Evolutionary conservation across 1,140 invertebrate genomes (phyloP), one percentile per base, ranked within the genome.

Genomic region (Drosophila sechellia): DNA sequence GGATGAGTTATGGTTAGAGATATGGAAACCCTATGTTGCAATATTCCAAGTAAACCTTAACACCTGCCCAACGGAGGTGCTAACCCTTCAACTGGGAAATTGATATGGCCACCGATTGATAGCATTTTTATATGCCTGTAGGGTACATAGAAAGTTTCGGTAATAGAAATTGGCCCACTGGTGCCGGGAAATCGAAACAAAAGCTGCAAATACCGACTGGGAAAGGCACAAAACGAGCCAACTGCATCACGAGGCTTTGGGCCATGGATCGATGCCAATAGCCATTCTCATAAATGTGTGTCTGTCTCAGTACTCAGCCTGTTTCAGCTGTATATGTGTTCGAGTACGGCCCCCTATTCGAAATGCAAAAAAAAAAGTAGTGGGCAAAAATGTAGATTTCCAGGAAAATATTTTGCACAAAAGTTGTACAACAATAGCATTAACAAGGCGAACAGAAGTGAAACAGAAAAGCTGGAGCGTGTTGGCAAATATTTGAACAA

Each of bases 401-500:
- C 58, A 53, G 53, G 56, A 69, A 75, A 86, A 83, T 86, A 86
- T 83, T 86, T 79, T 71, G 49, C 45, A 79, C 77, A 77, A 85
- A 85, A 81, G 73, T 86, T 85, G 78, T 80, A 57, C 69, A 84
- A 85, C 80, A 84, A 85, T 85, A 76, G 81, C 61, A 79, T 77
- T 84, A 73, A 84, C 57, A 78, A 59, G 57, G 39, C 34, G 34
- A 65, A 20, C 45, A 77, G 55, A 68, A 60, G 48, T 48, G 72
- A 61, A 64, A 70, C 34, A 39, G 64, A 50, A 31, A 48, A 35
- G 46, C 37, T 35, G 54, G 1, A 50, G 58, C 56, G 59, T 66
- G 66, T 80, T 58, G 43, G 48, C 64, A 80, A 80, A 81, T 81
- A 72, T 81, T 81, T 81, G 60, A 46, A 49, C 45, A 81, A 86